Base-by-base conservation (phyloP, 2,113 vertebrate genomes). In the Hucho hucho region DNA sequence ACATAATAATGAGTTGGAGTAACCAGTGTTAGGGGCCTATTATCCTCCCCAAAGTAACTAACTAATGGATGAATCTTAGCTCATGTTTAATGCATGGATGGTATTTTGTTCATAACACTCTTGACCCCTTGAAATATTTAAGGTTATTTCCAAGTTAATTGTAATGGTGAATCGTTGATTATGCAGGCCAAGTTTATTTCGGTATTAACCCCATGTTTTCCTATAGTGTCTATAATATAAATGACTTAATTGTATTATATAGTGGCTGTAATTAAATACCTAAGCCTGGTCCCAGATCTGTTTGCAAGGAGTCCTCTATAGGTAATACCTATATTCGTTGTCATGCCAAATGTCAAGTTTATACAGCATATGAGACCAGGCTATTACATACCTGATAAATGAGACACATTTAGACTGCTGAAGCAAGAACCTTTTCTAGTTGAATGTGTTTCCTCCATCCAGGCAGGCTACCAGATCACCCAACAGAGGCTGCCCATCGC, bases 381-480 rank as follows among this genome's bases (percentile, higher is more conserved):
- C 37, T 43, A 43, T 43, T 53, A 53, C 12, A 53, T 53, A 53
- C 4, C 49, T 16, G 49, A 53, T 53, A 53, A 6, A 53, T 16
- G 49, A 53, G 12, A 18, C 49, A 4, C 49, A 53, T 53, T 18
- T 53, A 16, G 49, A 5, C 49, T 1, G 49, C 4, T 18, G 13
- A 53, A 53, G 16, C 49, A 4, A 18, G 12, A 14, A 53, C 49
- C 49, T 53, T 53, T 53, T 18, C 9, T 43, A 56, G 53, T n/a
- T 61, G 1, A 0, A 61, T 22, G 6, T 3, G 16, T 47, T n/a
- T 6, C 73, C 43, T 24, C 89, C 25, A 81, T 81, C 87, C 88
- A 99, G 98, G 95, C 97, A 4, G 98, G 98, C 83, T 99, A 98
- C 92, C 98, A 99, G 87, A 98, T 99, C 82, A 99, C 98, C 68